phyloP scores from a whole-genome alignment of 2,113 vertebrate species.

The Terrapene triunguis region DNA sequence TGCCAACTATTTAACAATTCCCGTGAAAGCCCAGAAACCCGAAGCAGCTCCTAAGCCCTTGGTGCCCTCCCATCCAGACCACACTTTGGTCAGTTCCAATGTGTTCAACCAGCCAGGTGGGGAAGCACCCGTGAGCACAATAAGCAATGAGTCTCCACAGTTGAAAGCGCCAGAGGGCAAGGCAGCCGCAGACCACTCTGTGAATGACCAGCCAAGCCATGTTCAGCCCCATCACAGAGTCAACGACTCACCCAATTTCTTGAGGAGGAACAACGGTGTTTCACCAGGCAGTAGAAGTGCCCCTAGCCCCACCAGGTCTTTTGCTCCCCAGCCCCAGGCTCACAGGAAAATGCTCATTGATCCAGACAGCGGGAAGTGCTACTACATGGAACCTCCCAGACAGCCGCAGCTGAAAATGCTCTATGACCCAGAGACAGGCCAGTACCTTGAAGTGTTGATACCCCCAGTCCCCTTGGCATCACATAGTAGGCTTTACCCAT shows the following conservation, averaged over 20 bases:
- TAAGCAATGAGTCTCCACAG: rapidly evolving
- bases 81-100: rapidly evolving
- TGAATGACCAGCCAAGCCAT: not conserved
- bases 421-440: slow-evolving; percentile 94
- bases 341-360: slow-evolving; percentile 90
- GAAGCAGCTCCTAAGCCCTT: not conserved
- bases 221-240: slow-evolving; percentile 5
- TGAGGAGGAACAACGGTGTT: not conserved
- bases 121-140: slow-evolving; percentile 27
- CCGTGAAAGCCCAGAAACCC: slow-evolving; percentile 25
- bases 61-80: not conserved
- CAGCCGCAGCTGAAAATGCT: slow-evolving; percentile 91
- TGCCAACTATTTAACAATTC: slow-evolving; percentile 72
- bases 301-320: slow-evolving; percentile 1
- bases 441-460: slow-evolving; percentile 94
- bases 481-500: slow-evolving; percentile 84
- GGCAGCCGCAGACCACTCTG: rapidly evolving
- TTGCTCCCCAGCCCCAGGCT: slow-evolving; percentile 52
- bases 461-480: slow-evolving; percentile 84
- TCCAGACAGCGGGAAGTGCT: slow-evolving; percentile 94
- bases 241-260: slow-evolving; percentile 10
- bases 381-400: slow-evolving; percentile 90
- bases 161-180: not conserved
- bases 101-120: not conserved
- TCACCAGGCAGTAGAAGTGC: not conserved